Evolutionary conservation across 2,888 invertebrate species (phyloP).

Genomic region (Perizoma flavofasciatum): DNA sequence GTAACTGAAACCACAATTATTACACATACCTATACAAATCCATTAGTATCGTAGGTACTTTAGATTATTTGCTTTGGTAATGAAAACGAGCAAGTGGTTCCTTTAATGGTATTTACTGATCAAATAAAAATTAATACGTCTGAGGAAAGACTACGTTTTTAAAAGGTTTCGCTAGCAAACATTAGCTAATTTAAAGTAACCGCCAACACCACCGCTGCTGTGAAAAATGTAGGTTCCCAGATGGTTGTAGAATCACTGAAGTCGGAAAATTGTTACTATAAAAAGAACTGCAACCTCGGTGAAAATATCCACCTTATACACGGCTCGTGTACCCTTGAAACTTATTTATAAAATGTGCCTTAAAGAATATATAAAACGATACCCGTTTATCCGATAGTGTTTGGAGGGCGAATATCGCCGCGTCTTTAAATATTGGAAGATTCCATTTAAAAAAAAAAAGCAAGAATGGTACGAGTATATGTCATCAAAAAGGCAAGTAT

Average conservation of each 20-base stretch:
- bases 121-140: slow-evolving; percentile 33
- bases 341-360: no score
- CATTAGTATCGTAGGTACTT: slow-evolving; percentile 57
- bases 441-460: no score
- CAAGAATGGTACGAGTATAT: no score
- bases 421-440: no score
- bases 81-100: slow-evolving; percentile 53
- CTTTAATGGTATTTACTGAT: slow-evolving; percentile 45
- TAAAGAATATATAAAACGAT: no score
- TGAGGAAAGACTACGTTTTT: slow-evolving; percentile 24
- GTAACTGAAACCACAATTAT: slow-evolving; percentile 67
- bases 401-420: no score
- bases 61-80: slow-evolving; percentile 61
- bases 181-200: slow-evolving; percentile 11
- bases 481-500: no score
- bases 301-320: no score
- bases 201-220: not conserved
- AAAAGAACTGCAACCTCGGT: no score
- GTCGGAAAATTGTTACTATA: no score
- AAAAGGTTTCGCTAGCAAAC: slow-evolving; percentile 24
- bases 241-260: not conserved
- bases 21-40: slow-evolving; percentile 53
- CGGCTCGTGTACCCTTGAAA: no score
- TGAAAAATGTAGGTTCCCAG: not conserved
- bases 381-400: no score